Conservation (phyloP, 2,797 vertebrate species). For the Sebastes itinus region DNA sequence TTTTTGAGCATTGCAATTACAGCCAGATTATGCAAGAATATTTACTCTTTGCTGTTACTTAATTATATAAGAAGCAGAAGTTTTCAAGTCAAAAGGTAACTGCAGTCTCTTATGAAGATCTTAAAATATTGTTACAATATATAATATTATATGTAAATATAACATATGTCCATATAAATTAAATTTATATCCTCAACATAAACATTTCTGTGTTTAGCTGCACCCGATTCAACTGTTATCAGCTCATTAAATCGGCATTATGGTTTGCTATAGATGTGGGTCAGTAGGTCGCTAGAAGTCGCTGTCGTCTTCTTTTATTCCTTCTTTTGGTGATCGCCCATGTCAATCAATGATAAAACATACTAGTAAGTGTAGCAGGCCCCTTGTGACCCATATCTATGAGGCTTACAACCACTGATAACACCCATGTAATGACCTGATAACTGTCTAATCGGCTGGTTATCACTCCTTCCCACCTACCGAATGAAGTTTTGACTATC, state of each 20-base stretch:
- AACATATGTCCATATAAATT: background rate
- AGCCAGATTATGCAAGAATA: background rate
- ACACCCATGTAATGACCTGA: background rate
- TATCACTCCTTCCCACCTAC: background rate
- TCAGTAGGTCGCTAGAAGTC: background rate
- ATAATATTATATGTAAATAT: background rate
- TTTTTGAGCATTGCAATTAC: constrained; percentile 2
- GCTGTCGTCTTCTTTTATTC: background rate
- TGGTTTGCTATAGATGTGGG: background rate
- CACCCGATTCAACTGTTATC: background rate
- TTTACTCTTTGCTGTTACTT: background rate
- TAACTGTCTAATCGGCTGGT: too few relatives aligned
- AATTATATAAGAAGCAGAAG: background rate
- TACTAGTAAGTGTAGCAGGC: background rate
- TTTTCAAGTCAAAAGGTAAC: constrained; percentile 20
- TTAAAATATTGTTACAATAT: background rate
- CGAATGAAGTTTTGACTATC: background rate
- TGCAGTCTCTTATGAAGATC: background rate
- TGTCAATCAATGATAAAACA: background rate
- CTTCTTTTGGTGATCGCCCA: background rate
- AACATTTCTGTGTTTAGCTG: background rate
- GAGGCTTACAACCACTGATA: background rate
- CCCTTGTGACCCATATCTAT: background rate
- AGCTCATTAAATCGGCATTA: background rate
- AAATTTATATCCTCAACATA: background rate